A percentile compares a stretch with the other conserved stretches of the same genome.
phyloP scores from a whole-genome alignment of 2,113 vertebrate species.

The Eidolon helvum region DNA sequence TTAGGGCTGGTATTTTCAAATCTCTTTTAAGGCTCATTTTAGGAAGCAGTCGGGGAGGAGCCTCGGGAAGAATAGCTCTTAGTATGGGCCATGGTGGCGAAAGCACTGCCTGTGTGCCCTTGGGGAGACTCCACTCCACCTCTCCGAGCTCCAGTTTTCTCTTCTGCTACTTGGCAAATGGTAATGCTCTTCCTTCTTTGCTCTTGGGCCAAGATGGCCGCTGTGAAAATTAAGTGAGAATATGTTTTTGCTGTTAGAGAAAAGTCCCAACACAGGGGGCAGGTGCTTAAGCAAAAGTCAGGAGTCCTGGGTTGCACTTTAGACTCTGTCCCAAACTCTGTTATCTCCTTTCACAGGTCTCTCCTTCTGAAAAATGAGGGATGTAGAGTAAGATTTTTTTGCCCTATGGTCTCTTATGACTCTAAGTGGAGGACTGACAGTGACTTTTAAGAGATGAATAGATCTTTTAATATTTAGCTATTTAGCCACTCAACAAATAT shows the following conservation, averaged over 20 bases:
- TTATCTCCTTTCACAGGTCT: background rate
- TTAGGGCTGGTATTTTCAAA: background rate
- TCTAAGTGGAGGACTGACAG: background rate
- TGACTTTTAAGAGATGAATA: background rate
- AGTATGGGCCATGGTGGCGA: background rate
- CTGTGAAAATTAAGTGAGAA: background rate
- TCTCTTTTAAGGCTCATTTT: background rate
- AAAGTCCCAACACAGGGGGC: background rate
- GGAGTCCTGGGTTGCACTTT: background rate
- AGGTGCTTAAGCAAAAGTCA: background rate
- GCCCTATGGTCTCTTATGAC: background rate
- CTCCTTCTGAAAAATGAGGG: background rate
- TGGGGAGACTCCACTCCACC: background rate
- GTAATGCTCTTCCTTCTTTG: too few species aligned
- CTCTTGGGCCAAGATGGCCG: background rate
- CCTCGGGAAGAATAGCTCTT: background rate
- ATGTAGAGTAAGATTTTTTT: background rate
- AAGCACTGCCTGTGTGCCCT: background rate
- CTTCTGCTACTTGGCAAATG: background rate
- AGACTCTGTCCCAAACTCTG: background rate
- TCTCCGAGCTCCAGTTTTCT: background rate
- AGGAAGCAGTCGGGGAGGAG: background rate
- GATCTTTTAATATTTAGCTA: background rate
- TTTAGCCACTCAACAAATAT: background rate
- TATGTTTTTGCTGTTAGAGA: background rate